These are phyloP conservation scores for Drosophila murphyi DNA, from an alignment of 1,140 invertebrate genomes.

Conservation along the genomic window DNA sequence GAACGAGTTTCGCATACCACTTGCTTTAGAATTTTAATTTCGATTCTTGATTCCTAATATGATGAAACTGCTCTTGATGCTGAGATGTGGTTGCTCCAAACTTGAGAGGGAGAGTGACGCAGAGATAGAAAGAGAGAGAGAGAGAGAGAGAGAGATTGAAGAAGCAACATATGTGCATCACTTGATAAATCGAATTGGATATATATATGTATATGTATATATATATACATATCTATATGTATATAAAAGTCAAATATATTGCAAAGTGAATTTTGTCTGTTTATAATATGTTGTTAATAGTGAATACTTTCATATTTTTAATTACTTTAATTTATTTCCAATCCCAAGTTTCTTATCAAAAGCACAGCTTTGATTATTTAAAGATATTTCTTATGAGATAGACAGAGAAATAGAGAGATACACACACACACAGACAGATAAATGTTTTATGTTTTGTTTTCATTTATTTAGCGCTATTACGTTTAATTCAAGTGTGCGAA, in stretches of 20 bases:
- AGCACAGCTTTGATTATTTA: not conserved
- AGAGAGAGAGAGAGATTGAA: not conserved
- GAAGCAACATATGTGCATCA: too few relatives aligned
- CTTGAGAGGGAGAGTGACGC: not conserved
- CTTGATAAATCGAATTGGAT: not conserved
- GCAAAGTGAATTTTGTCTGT: too few relatives aligned
- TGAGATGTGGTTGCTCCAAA: not conserved
- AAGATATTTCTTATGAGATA: constrained; percentile 17
- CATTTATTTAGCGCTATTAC: constrained; percentile 21
- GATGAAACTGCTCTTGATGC: not conserved
- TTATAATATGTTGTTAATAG: too few relatives aligned
- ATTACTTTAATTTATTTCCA: too few relatives aligned
- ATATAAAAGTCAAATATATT: not conserved
- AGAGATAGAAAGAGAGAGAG: not conserved
- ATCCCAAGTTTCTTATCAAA: too few relatives aligned
- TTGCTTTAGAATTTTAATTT: constrained; percentile 47
- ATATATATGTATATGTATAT: not conserved
- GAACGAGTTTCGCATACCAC: constrained; percentile 50
- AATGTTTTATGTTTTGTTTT: not conserved
- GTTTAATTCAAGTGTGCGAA: constrained; percentile 61
- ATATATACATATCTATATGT: not conserved
- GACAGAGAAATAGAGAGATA: not conserved
- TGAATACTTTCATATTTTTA: too few relatives aligned
- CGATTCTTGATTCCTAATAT: constrained; percentile 16
- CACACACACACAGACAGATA: not conserved